phyloP scores from a whole-genome alignment of 2,113 vertebrate species.

The Catharus minimus region DNA sequence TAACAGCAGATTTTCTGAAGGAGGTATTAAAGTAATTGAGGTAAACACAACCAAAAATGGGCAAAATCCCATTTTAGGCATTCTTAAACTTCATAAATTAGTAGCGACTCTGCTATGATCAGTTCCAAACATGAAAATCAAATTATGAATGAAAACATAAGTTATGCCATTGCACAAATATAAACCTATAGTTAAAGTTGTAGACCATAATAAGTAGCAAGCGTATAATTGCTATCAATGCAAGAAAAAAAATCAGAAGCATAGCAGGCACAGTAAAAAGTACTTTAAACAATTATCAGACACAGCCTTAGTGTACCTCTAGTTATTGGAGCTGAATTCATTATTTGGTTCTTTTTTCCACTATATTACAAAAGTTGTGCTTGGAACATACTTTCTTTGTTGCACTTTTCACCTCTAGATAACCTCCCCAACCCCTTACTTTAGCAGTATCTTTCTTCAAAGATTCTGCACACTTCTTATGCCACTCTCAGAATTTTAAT shows the following conservation, averaged over 20 bases:
- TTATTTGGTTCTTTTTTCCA: neutral
- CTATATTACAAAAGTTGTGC: neutral
- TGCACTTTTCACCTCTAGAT: conserved; percentile 56
- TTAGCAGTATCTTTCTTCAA: conserved; percentile 43
- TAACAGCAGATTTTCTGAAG: neutral
- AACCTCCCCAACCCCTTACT: neutral
- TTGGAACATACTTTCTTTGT: neutral
- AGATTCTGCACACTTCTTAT: neutral
- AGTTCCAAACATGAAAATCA: neutral
- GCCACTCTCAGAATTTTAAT: conserved; percentile 61
- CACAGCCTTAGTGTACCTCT: neutral
- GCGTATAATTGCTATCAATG: neutral
- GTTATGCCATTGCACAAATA: neutral
- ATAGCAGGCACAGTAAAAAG: neutral
- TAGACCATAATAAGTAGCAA: neutral
- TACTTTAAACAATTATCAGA: neutral
- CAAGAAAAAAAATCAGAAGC: neutral
- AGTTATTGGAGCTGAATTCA: neutral
- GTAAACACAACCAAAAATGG: neutral
- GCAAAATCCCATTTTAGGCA: neutral
- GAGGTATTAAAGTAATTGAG: neutral
- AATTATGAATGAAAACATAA: neutral
- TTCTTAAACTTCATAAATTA: neutral
- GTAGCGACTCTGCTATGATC: neutral
- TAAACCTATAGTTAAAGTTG: neutral